Conservation (phyloP, 1,140 invertebrate species). For the Whitmania pigra region DNA sequence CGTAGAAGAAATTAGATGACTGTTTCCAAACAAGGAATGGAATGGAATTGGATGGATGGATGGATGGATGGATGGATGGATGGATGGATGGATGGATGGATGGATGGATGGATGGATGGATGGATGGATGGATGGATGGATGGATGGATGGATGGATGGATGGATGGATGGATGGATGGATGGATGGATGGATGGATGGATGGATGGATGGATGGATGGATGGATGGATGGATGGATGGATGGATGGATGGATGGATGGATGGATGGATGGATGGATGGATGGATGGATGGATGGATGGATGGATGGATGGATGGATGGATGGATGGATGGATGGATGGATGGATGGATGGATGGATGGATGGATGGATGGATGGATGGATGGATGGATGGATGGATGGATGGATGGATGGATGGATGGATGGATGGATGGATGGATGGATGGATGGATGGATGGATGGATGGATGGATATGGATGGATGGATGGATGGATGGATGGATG, state of each 20-base stretch:
- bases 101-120: constrained; percentile 5
- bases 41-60: not conserved
- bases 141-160: not conserved
- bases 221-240: constrained; percentile 7
- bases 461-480: not conserved
- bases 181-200: constrained; percentile 5
- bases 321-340: constrained; percentile 1
- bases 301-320: constrained; percentile 10
- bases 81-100: constrained; percentile 5
- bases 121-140: constrained; percentile 7
- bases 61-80: not conserved
- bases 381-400: not conserved
- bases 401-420: constrained; percentile 8
- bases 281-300: not conserved
- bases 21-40: not conserved
- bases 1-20: too few species aligned
- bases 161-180: not conserved
- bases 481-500: not conserved
- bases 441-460: constrained; percentile 2
- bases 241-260: not conserved
- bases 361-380: not conserved
- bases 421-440: constrained; percentile 3
- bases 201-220: constrained; percentile 5
- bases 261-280: not conserved
- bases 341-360: not conserved